Conservation (phyloP, 1,140 invertebrate species). For the Oncopodura yosiiana region DNA sequence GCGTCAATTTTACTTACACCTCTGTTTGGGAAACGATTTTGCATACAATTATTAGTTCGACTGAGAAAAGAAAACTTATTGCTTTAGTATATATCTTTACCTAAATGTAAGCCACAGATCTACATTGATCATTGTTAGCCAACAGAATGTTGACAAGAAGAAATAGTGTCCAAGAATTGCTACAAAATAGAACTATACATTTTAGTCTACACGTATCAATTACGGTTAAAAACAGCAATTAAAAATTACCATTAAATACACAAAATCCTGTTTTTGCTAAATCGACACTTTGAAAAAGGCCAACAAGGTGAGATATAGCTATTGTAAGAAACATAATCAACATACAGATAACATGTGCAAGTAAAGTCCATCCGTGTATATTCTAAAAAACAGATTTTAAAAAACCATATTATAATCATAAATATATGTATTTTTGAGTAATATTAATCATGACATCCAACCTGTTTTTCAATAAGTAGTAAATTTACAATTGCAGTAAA, state of each 20-base stretch:
- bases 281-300: neutral
- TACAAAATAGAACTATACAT: too few species aligned
- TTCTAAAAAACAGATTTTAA: too few species aligned
- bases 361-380: constrained; percentile 21
- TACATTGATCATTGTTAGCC: constrained; percentile 28
- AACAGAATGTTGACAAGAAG: constrained; percentile 27
- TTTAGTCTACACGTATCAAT: too few species aligned
- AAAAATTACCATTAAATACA: neutral
- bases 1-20: too few species aligned
- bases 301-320: neutral
- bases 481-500: too few species aligned
- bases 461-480: too few species aligned
- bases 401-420: too few species aligned
- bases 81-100: constrained; percentile 13
- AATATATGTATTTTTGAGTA: too few species aligned
- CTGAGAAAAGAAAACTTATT: neutral
- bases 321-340: constrained; percentile 9
- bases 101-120: constrained; percentile 33
- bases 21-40: too few species aligned
- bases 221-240: too few species aligned
- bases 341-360: constrained; percentile 11
- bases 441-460: too few species aligned
- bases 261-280: neutral
- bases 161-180: constrained; percentile 21
- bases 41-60: too few species aligned